phyloP scores from a whole-genome alignment of 2,888 invertebrate species.

The Choristoneura rosaceana region DNA sequence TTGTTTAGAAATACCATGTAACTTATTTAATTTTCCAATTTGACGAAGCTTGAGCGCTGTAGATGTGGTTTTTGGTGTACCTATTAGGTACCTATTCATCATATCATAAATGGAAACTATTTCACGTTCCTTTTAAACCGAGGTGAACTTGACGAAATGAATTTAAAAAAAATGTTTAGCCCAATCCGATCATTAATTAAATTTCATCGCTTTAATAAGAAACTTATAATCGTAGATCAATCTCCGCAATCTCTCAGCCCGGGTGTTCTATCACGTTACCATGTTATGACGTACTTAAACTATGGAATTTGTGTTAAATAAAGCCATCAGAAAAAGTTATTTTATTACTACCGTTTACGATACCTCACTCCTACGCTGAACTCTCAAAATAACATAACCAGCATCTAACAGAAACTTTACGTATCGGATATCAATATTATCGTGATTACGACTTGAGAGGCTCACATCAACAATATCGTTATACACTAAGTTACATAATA shows the following conservation, averaged over 20 bases:
- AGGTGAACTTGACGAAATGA: too few species aligned
- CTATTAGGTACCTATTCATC: too few species aligned
- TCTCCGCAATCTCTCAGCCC: neutral
- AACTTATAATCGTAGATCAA: neutral
- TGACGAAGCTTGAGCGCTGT: too few species aligned
- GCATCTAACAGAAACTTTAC: conserved; percentile 32
- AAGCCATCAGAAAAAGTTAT: conserved; percentile 60
- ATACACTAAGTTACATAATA: conserved; percentile 32
- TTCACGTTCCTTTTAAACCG: too few species aligned
- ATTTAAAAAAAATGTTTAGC: conserved; percentile 11
- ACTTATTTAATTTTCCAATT: conserved; percentile 9
- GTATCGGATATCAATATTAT: conserved; percentile 38
- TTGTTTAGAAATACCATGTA: conserved; percentile 14
- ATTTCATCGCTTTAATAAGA: conserved; percentile 19
- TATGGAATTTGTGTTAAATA: conserved; percentile 48
- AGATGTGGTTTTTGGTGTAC: too few species aligned
- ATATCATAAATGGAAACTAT: too few species aligned
- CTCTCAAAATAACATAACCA: conserved; percentile 43
- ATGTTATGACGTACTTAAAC: conserved; percentile 19
- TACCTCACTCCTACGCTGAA: conserved; percentile 61
- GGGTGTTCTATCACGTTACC: conserved; percentile 18
- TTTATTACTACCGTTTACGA: conserved; percentile 58
- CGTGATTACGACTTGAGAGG: conserved; percentile 33
- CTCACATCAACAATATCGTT: conserved; percentile 31
- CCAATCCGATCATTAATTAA: conserved; percentile 6